Base-by-base conservation (phyloP, 2,888 invertebrate genomes). In the Pelosia muscerda region DNA sequence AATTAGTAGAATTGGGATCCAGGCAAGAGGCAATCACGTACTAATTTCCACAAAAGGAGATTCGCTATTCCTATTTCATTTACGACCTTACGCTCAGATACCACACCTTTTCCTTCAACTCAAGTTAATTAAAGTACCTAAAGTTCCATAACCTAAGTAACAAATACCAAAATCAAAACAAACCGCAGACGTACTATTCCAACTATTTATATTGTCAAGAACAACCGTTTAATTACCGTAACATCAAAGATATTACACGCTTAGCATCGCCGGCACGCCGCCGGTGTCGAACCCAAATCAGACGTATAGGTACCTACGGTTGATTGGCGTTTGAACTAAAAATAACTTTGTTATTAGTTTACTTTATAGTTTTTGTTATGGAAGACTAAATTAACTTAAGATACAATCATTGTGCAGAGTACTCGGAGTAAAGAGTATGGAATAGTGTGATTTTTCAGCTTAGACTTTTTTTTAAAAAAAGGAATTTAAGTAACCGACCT, bases 191-290 rank as follows among this genome's bases (percentile, higher is more conserved):
- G 9, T 49, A 49, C 49, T 49, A 49, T 49, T n/a, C 9, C 19
- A 49, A 49, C 49, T 49, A 49, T 49, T 49, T 49, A 49, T 49
- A 42, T 42, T 6, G 19, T 42, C 42, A 42, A 42, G 42, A n/a
- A 49, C 49, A 49, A 49, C n/a, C 49, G 49, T 49, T 49, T 49
- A 49, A 49, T 49, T 49, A 49, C n/a, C 49, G 49, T 49, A n/a
- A 49, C 49, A 49, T 49, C 49, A 49, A 49, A 49, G 49, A 49
- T 49, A 49, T 49, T 49, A 49, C 49, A n/a, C 6, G 49, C 49
- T 2, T 49, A n/a, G 49, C 49, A 49, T 9, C 49, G n/a, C 49
- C 19, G 49, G 49, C 19, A n/a, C 49, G n/a, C n/a, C 15, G 49
- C 38, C 38, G 19, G 42, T 42, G 42, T 42, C 19, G 49, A 49